A percentile compares a stretch with the other conserved stretches of the same genome.
Evolutionary conservation across 1,140 invertebrate genomes (phyloP).

Genomic region (Solenopsis invicta): DNA sequence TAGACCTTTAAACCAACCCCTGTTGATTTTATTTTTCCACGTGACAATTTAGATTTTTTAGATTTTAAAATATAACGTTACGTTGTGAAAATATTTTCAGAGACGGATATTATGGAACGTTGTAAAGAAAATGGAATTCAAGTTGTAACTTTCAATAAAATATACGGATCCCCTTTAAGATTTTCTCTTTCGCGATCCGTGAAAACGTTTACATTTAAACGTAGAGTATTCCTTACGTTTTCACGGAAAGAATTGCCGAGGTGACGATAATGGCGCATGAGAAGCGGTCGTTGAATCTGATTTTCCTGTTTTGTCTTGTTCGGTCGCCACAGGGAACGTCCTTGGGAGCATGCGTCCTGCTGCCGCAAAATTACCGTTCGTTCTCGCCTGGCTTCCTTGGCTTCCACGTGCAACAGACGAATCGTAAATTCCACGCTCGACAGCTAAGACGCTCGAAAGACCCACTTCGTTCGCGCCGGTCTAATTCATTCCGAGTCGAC

Average conservation of each 20-base stretch:
- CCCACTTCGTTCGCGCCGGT: constrained; percentile 16
- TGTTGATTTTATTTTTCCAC: not conserved
- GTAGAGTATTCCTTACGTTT: not conserved
- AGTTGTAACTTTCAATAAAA: not conserved
- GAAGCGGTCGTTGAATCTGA: constrained; percentile 36
- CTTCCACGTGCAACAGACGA: constrained; percentile 50
- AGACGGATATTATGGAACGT: not conserved
- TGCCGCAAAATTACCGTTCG: constrained; percentile 52
- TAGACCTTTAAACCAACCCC: constrained; percentile 2
- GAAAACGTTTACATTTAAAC: not conserved
- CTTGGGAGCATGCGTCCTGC: constrained; percentile 31
- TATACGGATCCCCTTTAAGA: no score
- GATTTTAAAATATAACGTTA: not conserved
- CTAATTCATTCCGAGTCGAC: constrained; percentile 58
- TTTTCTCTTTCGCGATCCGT: not conserved
- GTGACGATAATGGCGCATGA: constrained; percentile 13
- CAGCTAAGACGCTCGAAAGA: constrained; percentile 45
- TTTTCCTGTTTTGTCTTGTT: constrained; percentile 47
- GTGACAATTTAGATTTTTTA: constrained; percentile 8
- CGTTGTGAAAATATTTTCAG: not conserved
- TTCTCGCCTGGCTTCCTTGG: constrained; percentile 27
- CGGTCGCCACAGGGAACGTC: constrained; percentile 30
- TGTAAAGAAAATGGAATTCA: not conserved
- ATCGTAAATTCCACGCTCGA: constrained; percentile 58
- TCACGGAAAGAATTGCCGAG: not conserved